Evolutionary conservation across 2,797 vertebrate genomes (phyloP).

Genomic region (Gymnocypris eckloni): DNA sequence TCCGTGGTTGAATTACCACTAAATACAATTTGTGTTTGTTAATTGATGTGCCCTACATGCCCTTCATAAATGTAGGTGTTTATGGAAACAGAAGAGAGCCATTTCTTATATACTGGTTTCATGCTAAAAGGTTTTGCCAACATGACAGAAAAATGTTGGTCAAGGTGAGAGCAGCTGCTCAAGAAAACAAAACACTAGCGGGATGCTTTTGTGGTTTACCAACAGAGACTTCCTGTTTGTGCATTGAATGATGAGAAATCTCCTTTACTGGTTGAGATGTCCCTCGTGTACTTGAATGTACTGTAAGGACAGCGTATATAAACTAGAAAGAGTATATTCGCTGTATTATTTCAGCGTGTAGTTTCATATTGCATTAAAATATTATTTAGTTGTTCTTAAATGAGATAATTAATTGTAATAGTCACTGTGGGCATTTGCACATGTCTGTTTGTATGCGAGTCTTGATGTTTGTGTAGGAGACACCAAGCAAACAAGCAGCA

Average conservation of each 20-base stretch:
- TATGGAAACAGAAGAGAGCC: not conserved
- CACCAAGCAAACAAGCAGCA: conserved; percentile 54
- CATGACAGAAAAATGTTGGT: conserved; percentile 24
- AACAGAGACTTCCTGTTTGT: conserved; percentile 43
- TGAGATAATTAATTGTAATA: not conserved
- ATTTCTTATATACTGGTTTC: conserved; percentile 11
- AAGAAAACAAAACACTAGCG: conserved; percentile 6
- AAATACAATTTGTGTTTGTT: not conserved
- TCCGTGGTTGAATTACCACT: not conserved
- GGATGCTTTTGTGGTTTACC: conserved; percentile 43
- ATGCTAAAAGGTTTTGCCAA: not conserved
- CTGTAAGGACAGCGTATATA: not conserved
- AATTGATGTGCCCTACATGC: not conserved
- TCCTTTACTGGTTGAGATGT: conserved; percentile 34
- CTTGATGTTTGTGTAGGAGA: conserved; percentile 57
- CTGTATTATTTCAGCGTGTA: not conserved
- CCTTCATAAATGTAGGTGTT: not conserved
- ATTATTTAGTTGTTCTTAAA: not conserved
- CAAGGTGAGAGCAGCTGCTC: conserved; percentile 30
- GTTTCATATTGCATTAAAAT: not conserved
- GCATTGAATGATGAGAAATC: conserved; percentile 26
- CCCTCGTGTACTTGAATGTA: not conserved
- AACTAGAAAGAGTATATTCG: not conserved
- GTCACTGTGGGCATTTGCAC: conserved; percentile 16
- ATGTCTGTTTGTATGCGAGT: conserved; percentile 50